phyloP scores from a whole-genome alignment of 2,113 vertebrate species.

The Microcebus tavaratra region DNA sequence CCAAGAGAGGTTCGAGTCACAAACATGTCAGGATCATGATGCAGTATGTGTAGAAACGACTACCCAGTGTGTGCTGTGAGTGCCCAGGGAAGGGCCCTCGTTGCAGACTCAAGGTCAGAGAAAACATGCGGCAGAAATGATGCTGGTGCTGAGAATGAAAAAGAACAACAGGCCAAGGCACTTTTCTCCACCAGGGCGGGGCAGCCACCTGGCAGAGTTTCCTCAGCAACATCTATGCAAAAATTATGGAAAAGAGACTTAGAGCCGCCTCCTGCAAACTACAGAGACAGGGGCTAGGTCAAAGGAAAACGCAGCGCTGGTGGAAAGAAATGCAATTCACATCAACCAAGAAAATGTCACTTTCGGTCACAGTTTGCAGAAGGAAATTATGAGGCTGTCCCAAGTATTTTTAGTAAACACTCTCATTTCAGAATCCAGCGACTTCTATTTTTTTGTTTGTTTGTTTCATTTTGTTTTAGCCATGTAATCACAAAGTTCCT shows the following conservation, averaged over 20 bases:
- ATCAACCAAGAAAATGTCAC: background rate
- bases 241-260: background rate
- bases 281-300: background rate
- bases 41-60: background rate
- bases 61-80: accelerated
- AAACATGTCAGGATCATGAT: background rate
- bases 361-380: background rate
- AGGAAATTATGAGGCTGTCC: background rate
- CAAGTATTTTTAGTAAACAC: background rate
- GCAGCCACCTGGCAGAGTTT: background rate
- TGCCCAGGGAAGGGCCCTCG: accelerated
- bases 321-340: background rate
- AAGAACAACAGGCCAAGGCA: background rate
- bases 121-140: background rate
- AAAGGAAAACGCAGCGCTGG: background rate
- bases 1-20: background rate
- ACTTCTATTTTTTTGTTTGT: background rate
- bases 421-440: background rate
- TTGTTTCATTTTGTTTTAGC: background rate
- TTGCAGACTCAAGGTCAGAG: accelerated
- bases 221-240: background rate
- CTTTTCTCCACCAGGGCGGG: background rate
- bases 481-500: background rate
- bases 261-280: background rate
- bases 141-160: background rate